Evolutionary conservation across 2,797 vertebrate species (phyloP), one percentile per base, ranked within the genome.

Genomic region (Chanos chanos): DNA sequence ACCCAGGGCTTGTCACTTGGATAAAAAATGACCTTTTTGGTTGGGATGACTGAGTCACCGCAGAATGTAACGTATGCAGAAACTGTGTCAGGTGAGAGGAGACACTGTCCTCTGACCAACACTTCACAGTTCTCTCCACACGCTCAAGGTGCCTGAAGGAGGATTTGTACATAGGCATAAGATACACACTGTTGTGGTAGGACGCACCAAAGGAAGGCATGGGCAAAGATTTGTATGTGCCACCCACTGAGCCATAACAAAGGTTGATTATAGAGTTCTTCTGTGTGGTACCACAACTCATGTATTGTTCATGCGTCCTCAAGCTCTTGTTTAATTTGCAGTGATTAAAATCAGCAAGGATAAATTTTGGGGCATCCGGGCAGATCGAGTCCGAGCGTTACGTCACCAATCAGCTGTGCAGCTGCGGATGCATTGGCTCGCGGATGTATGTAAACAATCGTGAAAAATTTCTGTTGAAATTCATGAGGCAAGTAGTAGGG

Each of bases 161-260:
- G 8, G 51, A 49, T 64, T 55, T 64, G 39, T 45, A 64, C 31
- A 54, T n/a, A 21, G 60, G 60, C 39, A 61, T 13, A 27, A 62
- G 50, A 30, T 24, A 64, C 7, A 64, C 51, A 45, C 61, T 55
- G n/a, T 27, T 34, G 10, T 64, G 50, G 21, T 64, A 57, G 5
- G 37, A 64, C 33, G 43, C 57, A 37, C 57, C 28, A 7, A 61
- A 61, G 22, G 57, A 49, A 49, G 44, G 33, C 28, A 24, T 48
- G 12, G 18, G 28, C 24, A 44, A 7, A n/a, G 52, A 37, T 10
- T 7, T 55, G 36, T 25, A 27, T n/a, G 34, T 52, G n/a, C 44
- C 44, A 5, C 21, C 3, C 4, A 47, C 21, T 22, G 18, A 22
- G 5, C 44, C 44, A 47, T 47, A 47, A n/a, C 44, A 47, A 15